phyloP scores from a whole-genome alignment of 2,888 invertebrate species.

The Drosophila lacicola region DNA sequence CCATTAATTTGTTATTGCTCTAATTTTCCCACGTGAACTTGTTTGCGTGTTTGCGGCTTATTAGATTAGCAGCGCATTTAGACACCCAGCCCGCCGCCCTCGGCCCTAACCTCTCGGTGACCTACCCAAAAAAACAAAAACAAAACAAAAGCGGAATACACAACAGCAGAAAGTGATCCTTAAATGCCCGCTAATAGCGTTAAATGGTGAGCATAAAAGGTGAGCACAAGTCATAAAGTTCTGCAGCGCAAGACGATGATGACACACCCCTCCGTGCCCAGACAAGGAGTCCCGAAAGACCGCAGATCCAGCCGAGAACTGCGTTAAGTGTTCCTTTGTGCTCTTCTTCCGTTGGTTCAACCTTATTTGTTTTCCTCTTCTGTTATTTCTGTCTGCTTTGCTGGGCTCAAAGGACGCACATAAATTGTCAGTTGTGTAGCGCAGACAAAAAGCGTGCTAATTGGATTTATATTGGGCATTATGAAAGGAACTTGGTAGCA shows the following conservation, averaged over 20 bases:
- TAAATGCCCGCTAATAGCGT: conserved; percentile 80
- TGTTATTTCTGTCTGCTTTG: conserved; percentile 3
- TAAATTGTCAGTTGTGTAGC: conserved; percentile 43
- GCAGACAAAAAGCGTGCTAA: conserved; percentile 78
- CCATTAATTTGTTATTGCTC: conserved; percentile 61
- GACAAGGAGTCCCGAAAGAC: conserved; percentile 6
- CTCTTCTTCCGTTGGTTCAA: conserved; percentile 45
- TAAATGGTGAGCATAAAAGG: conserved; percentile 77
- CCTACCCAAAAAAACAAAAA: conserved; percentile 45
- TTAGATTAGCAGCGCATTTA: conserved; percentile 75
- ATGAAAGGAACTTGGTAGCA: conserved; percentile 44
- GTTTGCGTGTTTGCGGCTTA: conserved; percentile 82
- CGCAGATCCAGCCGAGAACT: conserved; percentile 16
- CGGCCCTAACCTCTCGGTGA: conserved; percentile 37
- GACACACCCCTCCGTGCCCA: conserved; percentile 50
- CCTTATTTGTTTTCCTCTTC: conserved; percentile 35
- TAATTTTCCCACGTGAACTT: conserved; percentile 84
- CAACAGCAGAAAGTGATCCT: conserved; percentile 61
- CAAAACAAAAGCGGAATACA: conserved; percentile 3
- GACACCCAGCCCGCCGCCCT: conserved; percentile 52
- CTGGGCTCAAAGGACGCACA: conserved; percentile 6
- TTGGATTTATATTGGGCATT: conserved; percentile 74
- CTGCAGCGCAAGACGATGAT: conserved; percentile 28
- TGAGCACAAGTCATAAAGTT: conserved; percentile 79
- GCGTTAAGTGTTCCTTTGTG: conserved; percentile 61